Percentiles rank a stretch among this genome's conserved stretches.
These are phyloP conservation scores for Macrotrachela quadricornifera DNA, from an alignment of 1,140 invertebrate genomes.

Conservation along the genomic window DNA sequence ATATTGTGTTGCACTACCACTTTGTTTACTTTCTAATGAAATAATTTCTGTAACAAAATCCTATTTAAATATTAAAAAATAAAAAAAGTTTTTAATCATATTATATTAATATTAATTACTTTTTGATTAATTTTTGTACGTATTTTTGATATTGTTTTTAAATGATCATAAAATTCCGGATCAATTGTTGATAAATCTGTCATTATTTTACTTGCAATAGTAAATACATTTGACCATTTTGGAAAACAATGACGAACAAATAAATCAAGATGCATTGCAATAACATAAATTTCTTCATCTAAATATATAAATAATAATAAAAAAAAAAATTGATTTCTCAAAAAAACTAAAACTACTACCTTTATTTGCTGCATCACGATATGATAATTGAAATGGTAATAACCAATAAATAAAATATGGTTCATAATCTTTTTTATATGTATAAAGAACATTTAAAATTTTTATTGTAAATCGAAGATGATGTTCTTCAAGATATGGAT, in stretches of 20 bases:
- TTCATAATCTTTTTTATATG: conserved; percentile 27
- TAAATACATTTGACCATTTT: conserved; percentile 24
- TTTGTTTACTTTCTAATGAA: background rate
- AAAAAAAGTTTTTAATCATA: background rate
- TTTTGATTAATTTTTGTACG: conserved; percentile 26
- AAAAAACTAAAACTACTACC: too few species aligned
- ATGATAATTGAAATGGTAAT: conserved; percentile 27
- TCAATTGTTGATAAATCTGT: conserved; percentile 19
- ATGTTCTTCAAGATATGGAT: conserved; percentile 16
- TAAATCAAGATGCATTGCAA: conserved; percentile 30
- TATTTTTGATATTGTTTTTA: conserved; percentile 21
- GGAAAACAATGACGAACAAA: conserved; percentile 25
- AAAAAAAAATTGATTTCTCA: too few species aligned
- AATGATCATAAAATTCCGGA: conserved; percentile 24
- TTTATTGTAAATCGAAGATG: conserved; percentile 21
- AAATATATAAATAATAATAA: too few species aligned
- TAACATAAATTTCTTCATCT: conserved; percentile 22
- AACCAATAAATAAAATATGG: conserved; percentile 28
- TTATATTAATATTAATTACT: conserved; percentile 12
- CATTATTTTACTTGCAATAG: conserved; percentile 26
- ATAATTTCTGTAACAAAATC: conserved; percentile 12
- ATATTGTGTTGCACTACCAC: background rate
- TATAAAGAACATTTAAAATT: conserved; percentile 28
- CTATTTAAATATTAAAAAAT: conserved; percentile 9
- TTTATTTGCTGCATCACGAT: conserved; percentile 2